A percentile compares a stretch with the other conserved stretches of the same genome.
These are phyloP conservation scores for Dynastes tityus DNA, from an alignment of 2,888 invertebrate species.

Conservation along the genomic window DNA sequence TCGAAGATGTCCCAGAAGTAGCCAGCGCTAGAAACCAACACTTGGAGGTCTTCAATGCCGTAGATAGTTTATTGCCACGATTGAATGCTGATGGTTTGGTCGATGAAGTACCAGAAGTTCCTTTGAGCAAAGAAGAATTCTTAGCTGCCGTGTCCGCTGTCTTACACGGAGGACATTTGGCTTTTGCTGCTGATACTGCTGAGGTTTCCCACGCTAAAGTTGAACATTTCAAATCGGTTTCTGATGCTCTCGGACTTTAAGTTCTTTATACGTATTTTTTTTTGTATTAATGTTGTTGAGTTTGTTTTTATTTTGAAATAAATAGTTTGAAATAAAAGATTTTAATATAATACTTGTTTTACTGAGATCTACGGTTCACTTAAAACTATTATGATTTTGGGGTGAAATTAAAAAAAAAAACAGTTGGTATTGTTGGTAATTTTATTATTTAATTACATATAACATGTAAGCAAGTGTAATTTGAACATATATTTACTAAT, in stretches of 20 bases:
- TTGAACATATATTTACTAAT: too few species aligned
- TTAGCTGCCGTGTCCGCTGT: conserved; percentile 37
- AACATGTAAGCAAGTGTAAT: too few species aligned
- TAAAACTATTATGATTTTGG: too few species aligned
- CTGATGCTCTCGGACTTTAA: conserved; percentile 37
- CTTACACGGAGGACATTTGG: conserved; percentile 35
- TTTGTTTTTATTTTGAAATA: conserved; percentile 56
- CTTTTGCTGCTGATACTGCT: conserved; percentile 43
- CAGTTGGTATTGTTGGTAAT: too few species aligned
- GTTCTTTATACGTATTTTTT: conserved; percentile 30
- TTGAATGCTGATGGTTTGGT: conserved; percentile 47
- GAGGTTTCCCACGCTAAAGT: conserved; percentile 46
- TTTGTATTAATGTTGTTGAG: conserved; percentile 5
- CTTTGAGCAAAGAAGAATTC: conserved; percentile 48
- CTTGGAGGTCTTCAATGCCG: conserved; percentile 16
- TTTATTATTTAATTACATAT: too few species aligned
- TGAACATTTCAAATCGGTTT: conserved; percentile 40
- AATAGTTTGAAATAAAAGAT: neutral
- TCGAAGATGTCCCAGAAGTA: conserved; percentile 46
- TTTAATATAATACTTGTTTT: too few species aligned
- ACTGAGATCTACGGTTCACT: too few species aligned
- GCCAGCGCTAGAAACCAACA: conserved; percentile 38
- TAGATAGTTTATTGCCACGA: conserved; percentile 41
- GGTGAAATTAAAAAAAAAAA: too few species aligned
- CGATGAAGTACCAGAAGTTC: conserved; percentile 41